Conservation (phyloP, 2,113 vertebrate species). For the Leiothrix lutea region DNA sequence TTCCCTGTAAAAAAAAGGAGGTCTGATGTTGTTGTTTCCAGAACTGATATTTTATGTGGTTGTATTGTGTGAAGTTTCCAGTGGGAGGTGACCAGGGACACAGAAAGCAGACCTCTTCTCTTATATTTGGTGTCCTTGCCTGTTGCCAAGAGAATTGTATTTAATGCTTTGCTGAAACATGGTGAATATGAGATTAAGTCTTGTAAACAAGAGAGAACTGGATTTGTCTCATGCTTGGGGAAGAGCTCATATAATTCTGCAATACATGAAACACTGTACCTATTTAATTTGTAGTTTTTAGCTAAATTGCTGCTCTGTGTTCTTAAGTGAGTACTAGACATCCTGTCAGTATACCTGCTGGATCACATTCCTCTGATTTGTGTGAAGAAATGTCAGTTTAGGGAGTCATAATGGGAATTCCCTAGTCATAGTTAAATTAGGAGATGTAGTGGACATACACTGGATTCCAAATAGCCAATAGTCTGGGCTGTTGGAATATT, state of each 20-base stretch:
- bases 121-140: not conserved
- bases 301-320: not conserved
- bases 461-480: not conserved
- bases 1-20: not conserved
- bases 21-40: not conserved
- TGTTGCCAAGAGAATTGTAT: not conserved
- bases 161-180: not conserved
- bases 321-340: not conserved
- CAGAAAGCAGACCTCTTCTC: not conserved
- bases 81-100: not conserved
- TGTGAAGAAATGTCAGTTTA: not conserved
- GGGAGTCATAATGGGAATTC: not conserved
- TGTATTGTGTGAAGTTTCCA: not conserved
- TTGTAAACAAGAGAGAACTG: not conserved
- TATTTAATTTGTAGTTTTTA: not conserved
- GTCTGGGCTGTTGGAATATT: too few relatives aligned
- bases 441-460: not conserved
- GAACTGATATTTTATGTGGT: not conserved
- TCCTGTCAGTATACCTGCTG: not conserved
- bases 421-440: not conserved
- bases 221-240: not conserved
- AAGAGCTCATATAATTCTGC: not conserved
- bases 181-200: not conserved
- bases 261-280: not conserved
- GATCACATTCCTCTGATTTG: not conserved